Conservation (phyloP, 2,888 invertebrate species). For the Druceiella hillmani region DNA sequence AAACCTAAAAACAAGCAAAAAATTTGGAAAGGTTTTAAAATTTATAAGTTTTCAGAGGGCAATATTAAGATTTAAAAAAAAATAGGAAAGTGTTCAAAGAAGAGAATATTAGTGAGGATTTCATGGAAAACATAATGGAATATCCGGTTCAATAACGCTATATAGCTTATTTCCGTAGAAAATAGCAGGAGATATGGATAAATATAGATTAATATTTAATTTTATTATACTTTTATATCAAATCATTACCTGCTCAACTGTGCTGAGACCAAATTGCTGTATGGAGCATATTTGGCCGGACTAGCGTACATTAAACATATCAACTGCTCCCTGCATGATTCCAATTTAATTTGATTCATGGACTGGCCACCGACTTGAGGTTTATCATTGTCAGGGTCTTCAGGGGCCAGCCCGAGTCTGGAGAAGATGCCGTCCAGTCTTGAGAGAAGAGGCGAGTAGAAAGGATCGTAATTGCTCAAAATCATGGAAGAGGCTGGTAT, state of each 20-base stretch:
- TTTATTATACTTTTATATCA: no score
- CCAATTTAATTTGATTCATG: constrained; percentile 50
- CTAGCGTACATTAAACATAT: constrained; percentile 85
- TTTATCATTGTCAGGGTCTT: constrained; percentile 36
- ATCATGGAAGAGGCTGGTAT: constrained; percentile 79
- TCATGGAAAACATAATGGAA: no score
- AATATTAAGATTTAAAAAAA: no score
- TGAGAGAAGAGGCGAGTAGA: constrained; percentile 82
- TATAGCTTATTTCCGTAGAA: no score
- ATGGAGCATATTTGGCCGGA: constrained; percentile 84
- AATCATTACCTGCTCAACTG: constrained; percentile 73
- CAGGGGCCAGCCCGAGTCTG: constrained; percentile 49
- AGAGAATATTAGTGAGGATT: no score
- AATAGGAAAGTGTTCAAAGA: no score
- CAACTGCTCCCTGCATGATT: constrained; percentile 69
- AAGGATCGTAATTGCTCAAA: constrained; percentile 82
- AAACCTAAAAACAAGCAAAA: no score
- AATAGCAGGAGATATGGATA: no score
- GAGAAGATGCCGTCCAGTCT: constrained; percentile 80
- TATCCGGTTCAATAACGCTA: no score
- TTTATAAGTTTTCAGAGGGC: no score
- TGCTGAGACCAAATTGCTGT: constrained; percentile 82
- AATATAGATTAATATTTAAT: no score
- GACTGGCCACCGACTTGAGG: constrained; percentile 35
- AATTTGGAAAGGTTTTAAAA: no score